Base-by-base conservation (phyloP, 1,140 invertebrate genomes). In the Temnothorax nylanderi region DNA sequence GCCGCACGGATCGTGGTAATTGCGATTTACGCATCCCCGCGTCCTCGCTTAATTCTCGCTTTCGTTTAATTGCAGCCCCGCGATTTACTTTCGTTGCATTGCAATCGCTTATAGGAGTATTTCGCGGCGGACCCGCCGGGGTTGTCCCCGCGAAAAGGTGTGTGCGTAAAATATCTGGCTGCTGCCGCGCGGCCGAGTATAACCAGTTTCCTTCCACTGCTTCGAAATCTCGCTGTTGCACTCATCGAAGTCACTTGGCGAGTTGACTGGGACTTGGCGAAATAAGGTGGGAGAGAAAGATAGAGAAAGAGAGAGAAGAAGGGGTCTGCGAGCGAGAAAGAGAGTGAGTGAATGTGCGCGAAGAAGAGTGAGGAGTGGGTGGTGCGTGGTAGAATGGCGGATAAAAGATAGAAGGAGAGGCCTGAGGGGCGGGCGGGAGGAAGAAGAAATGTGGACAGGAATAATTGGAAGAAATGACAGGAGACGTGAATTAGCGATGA, bases 141-240 rank as follows among this genome's bases (percentile, higher is more conserved):
- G 80, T 84, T 84, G 71, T 84, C 69, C 18, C 69, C 16, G 34
- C 65, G 65, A 47, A 47, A 84, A 37, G 60, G 86, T 85, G 62
- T 87, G 51, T 69, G 80, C 78, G 60, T 67, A 44, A 75, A 87
- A 87, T 87, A 64, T 54, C 47, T 76, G 77, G 44, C 58, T 64
- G 72, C 10, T 56, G 13, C 67, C 37, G 72, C 51, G 65, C 77
- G 44, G 56, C 80, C 64, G 64, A 76, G 82, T 81, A 87, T 77
- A 87, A 87, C 86, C 86, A 87, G 86, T 87, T 87, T 85, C 86
- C 81, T 85, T 87, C 86, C 72, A 87, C 81, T 44, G 81, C 81
- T 85, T 87, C 65, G 81, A 87, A 85, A 87, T 85, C 86, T 87
- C 64, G 72, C 86, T 58, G 86, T 87, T 85, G 86, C 81, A 67